phyloP scores from a whole-genome alignment of 2,113 vertebrate species.

The Puntigrus tetrazona region DNA sequence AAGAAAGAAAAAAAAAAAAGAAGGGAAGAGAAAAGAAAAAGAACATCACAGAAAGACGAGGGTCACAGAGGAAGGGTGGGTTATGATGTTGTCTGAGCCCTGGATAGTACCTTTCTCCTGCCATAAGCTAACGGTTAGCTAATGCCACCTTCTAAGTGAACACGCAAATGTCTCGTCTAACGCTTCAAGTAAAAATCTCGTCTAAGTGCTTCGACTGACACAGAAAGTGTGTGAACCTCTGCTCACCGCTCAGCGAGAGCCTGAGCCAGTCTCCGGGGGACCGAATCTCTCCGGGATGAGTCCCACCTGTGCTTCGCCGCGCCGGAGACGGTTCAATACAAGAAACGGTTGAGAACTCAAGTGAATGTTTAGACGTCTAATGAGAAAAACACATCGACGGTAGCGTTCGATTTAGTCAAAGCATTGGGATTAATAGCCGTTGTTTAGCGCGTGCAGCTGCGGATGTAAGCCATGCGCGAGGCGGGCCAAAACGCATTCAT shows the following conservation, averaged over 20 bases:
- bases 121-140: background rate
- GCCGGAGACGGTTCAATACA: constrained; percentile 5
- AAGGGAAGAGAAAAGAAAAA: background rate
- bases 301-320: constrained; percentile 39
- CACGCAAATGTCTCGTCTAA: too few relatives aligned
- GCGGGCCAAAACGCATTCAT: constrained; percentile 37
- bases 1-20: background rate
- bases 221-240: background rate
- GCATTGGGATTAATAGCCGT: background rate
- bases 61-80: constrained; percentile 29
- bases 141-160: background rate
- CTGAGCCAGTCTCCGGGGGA: constrained; percentile 53
- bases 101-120: background rate
- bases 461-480: background rate
- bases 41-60: constrained; percentile 10
- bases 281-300: constrained; percentile 50
- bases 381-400: background rate
- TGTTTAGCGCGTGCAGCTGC: background rate
- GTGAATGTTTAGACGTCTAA: background rate
- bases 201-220: background rate
- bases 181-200: background rate
- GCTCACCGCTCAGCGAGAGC: background rate
- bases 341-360: background rate
- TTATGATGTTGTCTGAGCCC: constrained; percentile 6
- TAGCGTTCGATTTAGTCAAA: constrained; percentile 11